phyloP scores from a whole-genome alignment of 2,797 vertebrate genomes.

The Schizothorax lantsangensis region DNA sequence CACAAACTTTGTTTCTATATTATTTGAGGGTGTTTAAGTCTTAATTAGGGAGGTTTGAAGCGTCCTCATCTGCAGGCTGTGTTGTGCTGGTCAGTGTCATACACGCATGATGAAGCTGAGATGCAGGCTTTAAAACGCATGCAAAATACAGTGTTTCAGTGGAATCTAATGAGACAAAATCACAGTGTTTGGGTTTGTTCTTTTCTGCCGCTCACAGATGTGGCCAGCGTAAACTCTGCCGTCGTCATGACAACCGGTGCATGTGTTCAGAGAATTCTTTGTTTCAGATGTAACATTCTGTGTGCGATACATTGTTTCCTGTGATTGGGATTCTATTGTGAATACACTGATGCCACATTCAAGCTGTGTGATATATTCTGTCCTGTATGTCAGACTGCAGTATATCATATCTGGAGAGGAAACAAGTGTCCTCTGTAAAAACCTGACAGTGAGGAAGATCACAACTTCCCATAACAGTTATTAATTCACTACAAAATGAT shows the following conservation, averaged over 20 bases:
- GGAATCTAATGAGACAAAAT: background rate
- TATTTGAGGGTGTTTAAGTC: background rate
- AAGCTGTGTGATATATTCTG: background rate
- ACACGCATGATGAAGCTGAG: background rate
- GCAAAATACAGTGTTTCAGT: background rate
- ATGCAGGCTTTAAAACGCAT: background rate
- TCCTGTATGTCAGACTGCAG: no score
- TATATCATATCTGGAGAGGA: no score
- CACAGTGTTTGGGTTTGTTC: background rate
- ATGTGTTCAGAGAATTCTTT: background rate
- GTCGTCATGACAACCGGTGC: conserved; percentile 3
- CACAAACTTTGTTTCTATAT: background rate
- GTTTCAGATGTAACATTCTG: background rate
- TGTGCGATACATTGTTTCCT: conserved; percentile 8
- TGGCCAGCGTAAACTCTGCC: background rate
- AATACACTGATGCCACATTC: background rate
- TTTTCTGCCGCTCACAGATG: background rate
- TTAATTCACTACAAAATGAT: no score
- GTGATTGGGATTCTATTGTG: background rate
- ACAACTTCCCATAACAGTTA: no score
- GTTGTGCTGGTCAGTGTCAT: background rate
- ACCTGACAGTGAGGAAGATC: no score
- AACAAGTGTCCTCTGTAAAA: no score
- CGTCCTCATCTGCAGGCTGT: background rate
- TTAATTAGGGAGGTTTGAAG: background rate